A percentile compares a stretch with the other conserved stretches of the same genome.
phyloP scores from a whole-genome alignment of 2,888 invertebrate species.

The Phalera bucephala region DNA sequence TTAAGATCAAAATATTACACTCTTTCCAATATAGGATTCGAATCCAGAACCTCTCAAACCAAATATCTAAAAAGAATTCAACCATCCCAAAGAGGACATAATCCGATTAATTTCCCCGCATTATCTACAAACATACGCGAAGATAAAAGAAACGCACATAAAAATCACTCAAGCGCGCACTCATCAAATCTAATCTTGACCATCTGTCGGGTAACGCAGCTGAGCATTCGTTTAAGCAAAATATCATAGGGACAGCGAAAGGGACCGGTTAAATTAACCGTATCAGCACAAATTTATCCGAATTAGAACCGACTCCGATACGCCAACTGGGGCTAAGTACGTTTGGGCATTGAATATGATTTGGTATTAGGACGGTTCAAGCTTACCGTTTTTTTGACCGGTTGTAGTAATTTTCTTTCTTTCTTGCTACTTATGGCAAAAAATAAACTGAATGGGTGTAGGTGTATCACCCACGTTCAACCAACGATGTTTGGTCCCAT shows the following conservation, averaged over 20 bases:
- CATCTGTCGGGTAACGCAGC: conserved; percentile 7
- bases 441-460: no score
- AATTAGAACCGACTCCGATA: conserved; percentile 37
- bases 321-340: conserved; percentile 20
- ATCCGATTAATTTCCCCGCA: background rate
- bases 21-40: no score
- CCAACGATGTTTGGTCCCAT: no score
- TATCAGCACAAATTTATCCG: conserved; percentile 42
- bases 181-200: conserved; percentile 11
- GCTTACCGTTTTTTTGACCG: no score
- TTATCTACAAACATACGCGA: background rate
- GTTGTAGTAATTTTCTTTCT: no score
- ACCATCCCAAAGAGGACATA: background rate
- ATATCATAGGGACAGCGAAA: conserved; percentile 22
- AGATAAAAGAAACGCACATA: conserved; percentile 1
- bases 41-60: no score
- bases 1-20: no score
- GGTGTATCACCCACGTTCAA: no score
- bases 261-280: conserved; percentile 49
- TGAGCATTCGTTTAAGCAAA: conserved; percentile 21
- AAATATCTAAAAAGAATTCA: no score
- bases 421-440: no score
- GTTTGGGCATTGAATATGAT: conserved; percentile 28
- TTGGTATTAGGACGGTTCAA: conserved; percentile 10
- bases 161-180: conserved; percentile 2